Conservation (phyloP, 1,140 invertebrate genomes). For the Zaprionus vittiger region DNA sequence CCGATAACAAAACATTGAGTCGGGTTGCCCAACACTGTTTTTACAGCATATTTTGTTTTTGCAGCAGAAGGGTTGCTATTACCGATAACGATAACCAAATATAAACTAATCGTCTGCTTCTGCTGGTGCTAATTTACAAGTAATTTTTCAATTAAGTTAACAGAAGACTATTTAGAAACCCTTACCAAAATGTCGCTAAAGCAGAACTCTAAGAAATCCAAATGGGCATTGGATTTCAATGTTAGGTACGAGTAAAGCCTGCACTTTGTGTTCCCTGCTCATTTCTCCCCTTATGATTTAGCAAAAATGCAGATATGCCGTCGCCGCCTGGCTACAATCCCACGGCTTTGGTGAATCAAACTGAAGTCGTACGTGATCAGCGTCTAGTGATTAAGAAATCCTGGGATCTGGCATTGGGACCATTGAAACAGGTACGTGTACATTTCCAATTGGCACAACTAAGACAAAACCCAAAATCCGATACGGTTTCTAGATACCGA, state of each 20-base stretch:
- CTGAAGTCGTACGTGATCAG: conserved; percentile 90
- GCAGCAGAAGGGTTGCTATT: conserved; percentile 27
- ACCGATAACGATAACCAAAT: conserved; percentile 33
- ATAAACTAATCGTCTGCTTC: conserved; percentile 11
- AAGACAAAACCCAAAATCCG: conserved; percentile 18
- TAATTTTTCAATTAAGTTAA: conserved; percentile 55
- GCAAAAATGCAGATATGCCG: conserved; percentile 86
- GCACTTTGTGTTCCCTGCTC: not conserved
- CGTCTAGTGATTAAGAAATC: conserved; percentile 96
- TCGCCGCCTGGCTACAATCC: conserved; percentile 94
- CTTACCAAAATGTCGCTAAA: conserved; percentile 71
- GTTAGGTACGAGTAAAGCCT: conserved; percentile 48
- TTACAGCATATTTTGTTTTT: not conserved
- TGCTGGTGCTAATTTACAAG: conserved; percentile 46
- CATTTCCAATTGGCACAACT: not conserved
- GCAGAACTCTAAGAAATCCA: conserved; percentile 72
- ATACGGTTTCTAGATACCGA: conserved; percentile 88
- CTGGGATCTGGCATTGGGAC: conserved; percentile 98
- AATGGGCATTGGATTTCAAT: conserved; percentile 81
- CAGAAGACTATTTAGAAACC: conserved; percentile 28
- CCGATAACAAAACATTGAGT: not conserved
- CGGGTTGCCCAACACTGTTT: conserved; percentile 14
- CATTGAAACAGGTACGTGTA: conserved; percentile 86
- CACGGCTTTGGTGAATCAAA: conserved; percentile 88
- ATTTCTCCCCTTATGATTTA: conserved; percentile 33